phyloP scores from a whole-genome alignment of 2,888 invertebrate genomes.

The Pterobdella sp. region DNA sequence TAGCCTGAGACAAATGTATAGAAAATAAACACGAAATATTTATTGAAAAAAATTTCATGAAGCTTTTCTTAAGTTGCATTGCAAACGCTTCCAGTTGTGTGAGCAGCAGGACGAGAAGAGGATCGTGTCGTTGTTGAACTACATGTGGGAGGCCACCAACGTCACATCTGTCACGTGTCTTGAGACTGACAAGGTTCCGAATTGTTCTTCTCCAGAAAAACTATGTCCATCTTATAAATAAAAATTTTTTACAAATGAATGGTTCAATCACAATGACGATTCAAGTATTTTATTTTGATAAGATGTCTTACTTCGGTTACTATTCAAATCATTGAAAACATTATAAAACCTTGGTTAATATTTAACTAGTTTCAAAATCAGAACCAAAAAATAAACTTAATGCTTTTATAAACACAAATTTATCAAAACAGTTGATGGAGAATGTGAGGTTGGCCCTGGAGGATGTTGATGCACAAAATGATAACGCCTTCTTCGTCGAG shows the following conservation, averaged over 20 bases:
- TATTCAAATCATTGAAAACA: no score
- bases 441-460: constrained; percentile 26
- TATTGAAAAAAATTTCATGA: background rate
- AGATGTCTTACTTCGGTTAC: no score
- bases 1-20: background rate
- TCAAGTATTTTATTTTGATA: no score
- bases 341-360: no score
- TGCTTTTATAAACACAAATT: background rate
- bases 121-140: constrained; percentile 22
- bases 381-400: no score
- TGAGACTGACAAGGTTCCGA: constrained; percentile 28
- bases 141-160: constrained; percentile 30
- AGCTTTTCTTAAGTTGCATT: background rate
- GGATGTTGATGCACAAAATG: constrained; percentile 25
- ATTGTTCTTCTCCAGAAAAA: no score
- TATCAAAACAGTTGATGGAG: constrained; percentile 25
- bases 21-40: background rate
- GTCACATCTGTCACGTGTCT: constrained; percentile 28
- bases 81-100: constrained; percentile 23
- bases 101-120: constrained; percentile 29
- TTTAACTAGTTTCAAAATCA: no score
- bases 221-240: no score
- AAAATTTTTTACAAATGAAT: no score
- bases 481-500: constrained; percentile 26
- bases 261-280: no score